Evolutionary conservation across 2,113 vertebrate genomes (phyloP), one percentile per base, ranked within the genome.

Genomic region (Dolichotis patagonum): DNA sequence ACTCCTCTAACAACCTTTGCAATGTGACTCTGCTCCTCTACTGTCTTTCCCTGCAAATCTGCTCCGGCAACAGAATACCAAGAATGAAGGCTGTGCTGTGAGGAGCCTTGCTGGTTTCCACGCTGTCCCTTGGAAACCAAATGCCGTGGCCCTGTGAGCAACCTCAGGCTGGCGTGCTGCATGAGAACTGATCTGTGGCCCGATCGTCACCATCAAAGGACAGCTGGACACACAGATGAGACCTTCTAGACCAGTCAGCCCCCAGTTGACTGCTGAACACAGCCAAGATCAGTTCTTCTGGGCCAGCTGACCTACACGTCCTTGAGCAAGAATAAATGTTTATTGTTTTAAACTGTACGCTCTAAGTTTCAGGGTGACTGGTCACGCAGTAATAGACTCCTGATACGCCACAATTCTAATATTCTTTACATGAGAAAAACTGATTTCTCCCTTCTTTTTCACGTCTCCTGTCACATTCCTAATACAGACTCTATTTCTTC

Each of bases 111-210:
- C 71, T 52, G 2, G 3, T 90, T 58, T 62, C 75, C 13, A 46
- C 73, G 49, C 16, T 67, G 43, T 56, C n/a, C n/a, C 83, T n/a
- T 22, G 46, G 93, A 85, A 82, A 12, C 28, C 3, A 41, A 0
- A 22, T 0, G 5, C 14, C 41, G 22, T 7, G 26, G 69, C 41
- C 82, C 22, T 30, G 22, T 41, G 56, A 56, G 69, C 0, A 1
- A 62, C 49, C 54, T 69, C 20, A 16, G 67, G 6, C 28, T 5
- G 52, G 77, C 35, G 4, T 38, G 75, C 54, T 75, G 14, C 35
- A 9, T 5, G 11, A 41, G 17, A 3, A 38, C 38, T 7, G 16
- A 56, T 0, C 0, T 12, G 3, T 0, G 1, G 43, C 38, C 35
- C 7, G 13, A 28, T 32, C 6, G 16, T n/a, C 38, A 75, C 49